Evolutionary conservation across 2,797 vertebrate genomes (phyloP), one percentile per base, ranked within the genome.

Genomic region (Apogon hyalosoma): DNA sequence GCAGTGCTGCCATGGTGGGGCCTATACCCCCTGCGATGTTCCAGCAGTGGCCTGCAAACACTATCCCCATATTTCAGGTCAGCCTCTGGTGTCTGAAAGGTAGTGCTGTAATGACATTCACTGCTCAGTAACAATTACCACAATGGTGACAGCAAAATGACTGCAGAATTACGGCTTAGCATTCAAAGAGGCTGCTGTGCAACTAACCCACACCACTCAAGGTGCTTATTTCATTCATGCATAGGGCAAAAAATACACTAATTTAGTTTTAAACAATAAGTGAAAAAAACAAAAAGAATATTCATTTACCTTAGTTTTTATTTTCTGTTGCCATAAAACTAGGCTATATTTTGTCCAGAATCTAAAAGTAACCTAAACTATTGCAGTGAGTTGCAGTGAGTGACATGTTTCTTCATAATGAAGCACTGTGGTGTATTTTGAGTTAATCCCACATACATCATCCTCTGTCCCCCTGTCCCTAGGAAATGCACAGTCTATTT

Each of bases 31-130:
- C 62, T 60, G 62, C 62, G 46, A 72, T 7, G 51, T 59, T 36
- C 33, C 39, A 73, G 46, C 53, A 60, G 14, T 70, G 46, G 54
- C 69, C 62, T 58, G 38, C 6, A 28, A 58, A 69, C 69, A 52
- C 45, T n/a, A 57, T 55, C 19, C n/a, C n/a, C 53, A 66, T 82
- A 69, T 69, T 54, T 84, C 61, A 82, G 10, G 56, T 47, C 24
- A 56, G 21, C 39, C 45, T 67, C 43, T 63, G 28, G 36, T 73
- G 55, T 55, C 47, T 58, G 60, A 56, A 72, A 36, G 6, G 42
- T 43, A 50, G 31, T 36, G 19, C 5, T 62, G 68, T 55, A 63
- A 59, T 39, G 52, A 18, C 12, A 42, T 53, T 85, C 11, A 31
- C 15, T 62, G 41, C 77, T 74, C 54, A 31, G 41, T 38, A 56